Base-by-base conservation (phyloP, 1,140 invertebrate genomes). In the Doryteuthis pealeii region DNA sequence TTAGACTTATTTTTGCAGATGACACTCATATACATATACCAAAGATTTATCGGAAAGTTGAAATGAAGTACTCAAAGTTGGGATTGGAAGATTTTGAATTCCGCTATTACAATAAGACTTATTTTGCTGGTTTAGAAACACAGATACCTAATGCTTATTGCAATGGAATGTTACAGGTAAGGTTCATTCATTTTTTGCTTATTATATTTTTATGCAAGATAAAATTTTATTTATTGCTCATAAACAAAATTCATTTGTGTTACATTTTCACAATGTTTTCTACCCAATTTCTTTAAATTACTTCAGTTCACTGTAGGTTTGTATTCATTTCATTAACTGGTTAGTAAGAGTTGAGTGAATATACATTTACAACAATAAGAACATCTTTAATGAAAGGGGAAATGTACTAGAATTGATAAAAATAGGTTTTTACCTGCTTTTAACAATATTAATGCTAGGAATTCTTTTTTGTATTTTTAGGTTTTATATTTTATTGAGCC, bases 111-210 rank as follows among this genome's bases (percentile, higher is more conserved):
- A 98, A 98, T 89, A 93, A 94, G 84, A 96, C 95, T 1, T 92
- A 92, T 73, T 93, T 96, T 85, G 93, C 94, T 62, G 95, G 96
- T 0, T 87, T 98, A 6, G 96, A 98, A 86, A 93, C 94, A 0
- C 95, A 94, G 15, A 89, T 97, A 75, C 95, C 95, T 0, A 98
- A 98, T 89, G 94, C 96, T 14, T 98, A 98, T 87, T 97, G 95
- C 85, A 98, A 98, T 89, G 90, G 94, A 28, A 95, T 98, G 94
- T 89, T 98, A 32, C 96, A 98, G 91, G 95, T 96, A 89, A 88
- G 81, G 73, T 28, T 35, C n/a, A 40, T 28, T 70, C 30, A 69
- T 22, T 30, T 28, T 8, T 69, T 31, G 35, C n/a, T 26, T 30
- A 5, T 62, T 15, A 5, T 30, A 30, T 40, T 40, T 10, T 40